These are phyloP conservation scores for Poeciliopsis turneri DNA, from an alignment of 2,797 vertebrate genomes.

Conservation along the genomic window DNA sequence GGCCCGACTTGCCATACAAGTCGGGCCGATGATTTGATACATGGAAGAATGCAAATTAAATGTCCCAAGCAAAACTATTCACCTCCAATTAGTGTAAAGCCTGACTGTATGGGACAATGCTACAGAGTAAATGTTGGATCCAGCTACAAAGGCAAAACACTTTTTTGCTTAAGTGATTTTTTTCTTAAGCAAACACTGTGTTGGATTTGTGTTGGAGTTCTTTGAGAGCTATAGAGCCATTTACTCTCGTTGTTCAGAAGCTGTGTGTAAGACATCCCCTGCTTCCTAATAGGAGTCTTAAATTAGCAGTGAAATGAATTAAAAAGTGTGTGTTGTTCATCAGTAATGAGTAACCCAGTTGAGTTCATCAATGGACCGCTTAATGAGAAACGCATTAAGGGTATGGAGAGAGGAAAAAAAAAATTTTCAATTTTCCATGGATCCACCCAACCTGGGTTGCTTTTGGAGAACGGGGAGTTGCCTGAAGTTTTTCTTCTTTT, in stretches of 20 bases:
- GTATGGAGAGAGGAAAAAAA: slow-evolving; percentile 23
- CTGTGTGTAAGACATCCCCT: slow-evolving; percentile 36
- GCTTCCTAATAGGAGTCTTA: slow-evolving; percentile 50
- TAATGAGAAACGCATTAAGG: slow-evolving; percentile 46
- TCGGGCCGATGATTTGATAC: too few relatives aligned
- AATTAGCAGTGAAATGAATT: slow-evolving; percentile 13
- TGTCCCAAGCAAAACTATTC: background rate
- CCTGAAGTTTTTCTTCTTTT: slow-evolving; percentile 13
- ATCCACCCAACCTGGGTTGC: slow-evolving; percentile 37
- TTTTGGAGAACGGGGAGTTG: slow-evolving; percentile 30
- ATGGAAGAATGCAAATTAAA: background rate
- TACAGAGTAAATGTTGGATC: background rate
- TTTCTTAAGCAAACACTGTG: slow-evolving; percentile 28
- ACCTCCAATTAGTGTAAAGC: background rate
- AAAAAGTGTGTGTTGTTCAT: slow-evolving; percentile 43
- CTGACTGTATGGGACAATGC: background rate
- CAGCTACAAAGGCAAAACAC: slow-evolving; percentile 7
- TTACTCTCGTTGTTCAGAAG: slow-evolving; percentile 28
- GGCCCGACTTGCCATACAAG: background rate
- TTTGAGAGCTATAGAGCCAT: slow-evolving; percentile 4
- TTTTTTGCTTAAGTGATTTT: slow-evolving; percentile 26
- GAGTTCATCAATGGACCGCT: slow-evolving; percentile 50
- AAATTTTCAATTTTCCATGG: slow-evolving; percentile 20
- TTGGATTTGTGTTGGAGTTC: background rate
- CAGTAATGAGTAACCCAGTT: slow-evolving; percentile 44